Conservation (phyloP, 1,140 invertebrate genomes). For the Helicoverpa zea region DNA sequence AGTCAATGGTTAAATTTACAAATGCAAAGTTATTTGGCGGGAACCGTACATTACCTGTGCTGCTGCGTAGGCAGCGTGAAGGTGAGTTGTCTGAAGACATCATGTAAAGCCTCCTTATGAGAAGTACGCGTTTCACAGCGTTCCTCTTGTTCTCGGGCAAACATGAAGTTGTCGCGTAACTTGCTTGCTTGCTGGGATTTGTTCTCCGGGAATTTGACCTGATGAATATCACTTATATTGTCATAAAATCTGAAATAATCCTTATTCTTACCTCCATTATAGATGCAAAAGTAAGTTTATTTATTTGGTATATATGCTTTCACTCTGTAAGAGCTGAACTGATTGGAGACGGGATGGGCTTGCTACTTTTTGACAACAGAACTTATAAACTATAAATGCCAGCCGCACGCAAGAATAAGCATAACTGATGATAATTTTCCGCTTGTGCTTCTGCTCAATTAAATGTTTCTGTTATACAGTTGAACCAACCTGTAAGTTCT, state of each 20-base stretch:
- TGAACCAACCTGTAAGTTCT: conserved; percentile 90
- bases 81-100: conserved; percentile 73
- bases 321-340: no score
- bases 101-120: conserved; percentile 69
- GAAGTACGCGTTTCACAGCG: conserved; percentile 63
- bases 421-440: no score
- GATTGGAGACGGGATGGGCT: no score
- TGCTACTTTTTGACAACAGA: no score
- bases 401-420: no score
- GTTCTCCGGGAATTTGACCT: conserved; percentile 79
- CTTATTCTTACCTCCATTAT: background rate
- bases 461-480: no score
- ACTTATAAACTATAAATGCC: no score
- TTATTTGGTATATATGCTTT: background rate
- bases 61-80: conserved; percentile 78
- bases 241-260: background rate
- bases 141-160: conserved; percentile 70
- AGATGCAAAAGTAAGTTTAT: no score
- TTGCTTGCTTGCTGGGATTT: conserved; percentile 54
- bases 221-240: background rate
- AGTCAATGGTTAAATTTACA: no score
- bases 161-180: conserved; percentile 70
- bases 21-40: no score
- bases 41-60: conserved; percentile 69
- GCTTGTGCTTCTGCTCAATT: no score